These are phyloP conservation scores for Sarcophilus harrisii DNA, from an alignment of 2,797 vertebrate genomes.

Conservation along the genomic window DNA sequence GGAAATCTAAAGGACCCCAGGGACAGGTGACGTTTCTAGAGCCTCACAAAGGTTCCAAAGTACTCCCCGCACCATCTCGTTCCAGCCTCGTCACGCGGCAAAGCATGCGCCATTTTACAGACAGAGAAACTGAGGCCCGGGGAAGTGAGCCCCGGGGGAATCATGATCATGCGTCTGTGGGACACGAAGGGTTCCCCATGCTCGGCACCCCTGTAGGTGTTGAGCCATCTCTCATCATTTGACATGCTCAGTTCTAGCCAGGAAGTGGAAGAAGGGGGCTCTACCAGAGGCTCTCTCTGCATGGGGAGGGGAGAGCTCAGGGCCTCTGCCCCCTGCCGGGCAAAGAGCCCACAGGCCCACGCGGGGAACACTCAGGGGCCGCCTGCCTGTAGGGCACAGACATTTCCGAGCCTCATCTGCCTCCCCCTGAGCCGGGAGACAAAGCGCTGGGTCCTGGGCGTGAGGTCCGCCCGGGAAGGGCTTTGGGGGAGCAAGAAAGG, in stretches of 20 bases:
- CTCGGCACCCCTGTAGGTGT: no score
- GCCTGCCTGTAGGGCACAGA: neutral
- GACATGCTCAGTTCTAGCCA: neutral
- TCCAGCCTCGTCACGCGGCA: neutral
- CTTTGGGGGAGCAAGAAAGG: neutral
- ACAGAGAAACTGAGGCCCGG: neutral
- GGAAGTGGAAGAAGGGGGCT: neutral
- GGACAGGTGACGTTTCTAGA: neutral
- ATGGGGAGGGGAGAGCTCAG: neutral
- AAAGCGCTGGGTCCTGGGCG: neutral
- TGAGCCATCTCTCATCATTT: neutral
- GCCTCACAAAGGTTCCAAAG: neutral
- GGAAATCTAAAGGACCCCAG: neutral
- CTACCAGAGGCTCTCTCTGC: neutral
- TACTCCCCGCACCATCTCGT: neutral
- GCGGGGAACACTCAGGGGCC: neutral
- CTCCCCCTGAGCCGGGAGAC: neutral
- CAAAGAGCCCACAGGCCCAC: neutral
- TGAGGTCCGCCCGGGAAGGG: neutral
- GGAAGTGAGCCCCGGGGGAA: neutral
- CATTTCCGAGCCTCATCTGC: neutral
- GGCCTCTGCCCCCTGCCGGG: neutral
- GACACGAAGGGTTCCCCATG: neutral
- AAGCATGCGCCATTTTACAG: neutral
- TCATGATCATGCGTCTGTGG: accelerated